phyloP scores from a whole-genome alignment of 2,113 vertebrate species.

The Atherinomorus stipes region DNA sequence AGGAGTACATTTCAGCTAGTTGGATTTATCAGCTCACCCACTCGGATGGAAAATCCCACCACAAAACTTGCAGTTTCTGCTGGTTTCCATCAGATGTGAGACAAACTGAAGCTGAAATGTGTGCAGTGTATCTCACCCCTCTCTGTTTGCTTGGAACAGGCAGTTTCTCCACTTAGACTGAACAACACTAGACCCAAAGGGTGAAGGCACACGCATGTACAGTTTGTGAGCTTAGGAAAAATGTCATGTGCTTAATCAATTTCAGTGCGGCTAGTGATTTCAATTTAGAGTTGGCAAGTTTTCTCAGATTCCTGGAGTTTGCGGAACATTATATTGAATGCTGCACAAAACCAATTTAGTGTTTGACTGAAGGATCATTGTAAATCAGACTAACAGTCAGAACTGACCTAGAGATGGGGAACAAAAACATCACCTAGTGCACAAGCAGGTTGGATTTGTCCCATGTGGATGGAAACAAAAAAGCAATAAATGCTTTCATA shows the following conservation, averaged over 20 bases:
- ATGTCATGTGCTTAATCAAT: background rate
- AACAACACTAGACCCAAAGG: background rate
- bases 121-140: no score
- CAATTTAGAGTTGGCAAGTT: slow-evolving; percentile 7
- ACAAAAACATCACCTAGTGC: no score
- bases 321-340: slow-evolving; percentile 7
- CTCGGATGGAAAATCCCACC: no score
- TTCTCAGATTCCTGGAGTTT: background rate
- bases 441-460: no score
- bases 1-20: no score
- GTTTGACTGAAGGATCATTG: slow-evolving; percentile 19
- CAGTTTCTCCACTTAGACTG: background rate
- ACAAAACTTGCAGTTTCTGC: background rate
- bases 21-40: no score
- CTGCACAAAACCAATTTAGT: slow-evolving; percentile 19
- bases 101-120: no score
- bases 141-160: background rate
- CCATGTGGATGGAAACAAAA: no score
- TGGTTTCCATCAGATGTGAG: background rate
- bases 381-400: background rate
- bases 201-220: background rate
- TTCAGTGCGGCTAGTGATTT: slow-evolving; percentile 12
- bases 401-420: background rate
- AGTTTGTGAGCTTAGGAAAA: background rate
- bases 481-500: no score